Percentiles rank a stretch among this genome's conserved stretches.
Conservation (phyloP, 2,113 vertebrate species). For the Nothobranchius furzeri region DNA sequence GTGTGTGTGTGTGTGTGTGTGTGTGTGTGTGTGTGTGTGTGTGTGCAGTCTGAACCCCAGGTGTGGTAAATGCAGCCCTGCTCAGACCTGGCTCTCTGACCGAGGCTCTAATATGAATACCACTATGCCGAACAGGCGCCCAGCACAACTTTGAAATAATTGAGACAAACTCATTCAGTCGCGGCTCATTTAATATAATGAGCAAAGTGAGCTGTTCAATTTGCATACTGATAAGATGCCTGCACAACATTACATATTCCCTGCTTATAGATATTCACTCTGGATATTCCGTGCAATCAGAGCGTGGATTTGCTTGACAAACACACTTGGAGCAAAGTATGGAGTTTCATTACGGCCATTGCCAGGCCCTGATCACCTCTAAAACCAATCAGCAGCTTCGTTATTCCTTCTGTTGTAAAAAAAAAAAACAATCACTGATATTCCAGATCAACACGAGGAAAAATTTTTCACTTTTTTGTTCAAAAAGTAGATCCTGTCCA, state of each 20-base stretch:
- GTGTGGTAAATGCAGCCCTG: conserved; percentile 38
- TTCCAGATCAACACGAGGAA: conserved; percentile 4
- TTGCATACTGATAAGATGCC: conserved; percentile 72
- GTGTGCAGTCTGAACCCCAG: conserved; percentile 26
- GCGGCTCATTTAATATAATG: conserved; percentile 75
- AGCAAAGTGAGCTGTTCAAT: conserved; percentile 72
- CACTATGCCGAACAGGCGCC: conserved; percentile 41
- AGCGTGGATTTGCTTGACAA: conserved; percentile 77
- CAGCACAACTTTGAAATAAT: conserved; percentile 68
- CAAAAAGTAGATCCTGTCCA: conserved; percentile 31
- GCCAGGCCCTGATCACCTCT: conserved; percentile 70
- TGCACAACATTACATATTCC: conserved; percentile 50
- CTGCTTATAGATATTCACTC: conserved; percentile 50
- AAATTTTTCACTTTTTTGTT: conserved; percentile 27
- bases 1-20: no score
- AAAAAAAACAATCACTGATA: conserved; percentile 21
- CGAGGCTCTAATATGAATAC: conserved; percentile 39
- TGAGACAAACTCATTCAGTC: conserved; percentile 76
- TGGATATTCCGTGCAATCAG: conserved; percentile 76
- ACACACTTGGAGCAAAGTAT: conserved; percentile 75
- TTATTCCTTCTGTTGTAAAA: conserved; percentile 41
- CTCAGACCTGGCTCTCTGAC: conserved; percentile 41
- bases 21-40: no score
- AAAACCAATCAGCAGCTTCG: conserved; percentile 71
- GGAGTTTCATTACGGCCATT: conserved; percentile 73